A percentile compares a stretch with the other conserved stretches of the same genome.
Conservation (phyloP, 2,797 vertebrate genomes). For the Cossypha heuglini region DNA sequence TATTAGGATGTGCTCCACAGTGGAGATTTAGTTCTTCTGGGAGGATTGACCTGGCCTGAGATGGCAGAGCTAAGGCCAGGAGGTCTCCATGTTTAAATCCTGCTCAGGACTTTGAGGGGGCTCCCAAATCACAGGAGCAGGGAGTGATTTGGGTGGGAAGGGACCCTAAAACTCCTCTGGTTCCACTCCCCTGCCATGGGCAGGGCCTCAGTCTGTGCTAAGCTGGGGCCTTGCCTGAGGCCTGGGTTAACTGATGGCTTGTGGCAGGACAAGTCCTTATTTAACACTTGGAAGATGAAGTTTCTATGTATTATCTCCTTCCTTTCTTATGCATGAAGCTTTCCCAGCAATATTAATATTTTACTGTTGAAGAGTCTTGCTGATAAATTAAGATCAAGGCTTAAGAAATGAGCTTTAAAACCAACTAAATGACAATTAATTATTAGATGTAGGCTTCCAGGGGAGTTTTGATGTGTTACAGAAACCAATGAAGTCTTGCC, state of each 20-base stretch:
- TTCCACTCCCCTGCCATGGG: not conserved
- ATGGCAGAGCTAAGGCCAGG: not conserved
- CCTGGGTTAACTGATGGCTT: not conserved
- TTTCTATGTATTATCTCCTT: not conserved
- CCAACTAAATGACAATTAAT: not conserved
- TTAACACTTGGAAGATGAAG: not conserved
- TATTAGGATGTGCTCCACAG: not conserved
- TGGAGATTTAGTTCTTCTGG: not conserved
- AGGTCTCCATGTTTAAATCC: not conserved
- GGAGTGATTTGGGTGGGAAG: not conserved
- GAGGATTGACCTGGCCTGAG: not conserved
- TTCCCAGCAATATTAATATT: not conserved
- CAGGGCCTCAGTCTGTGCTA: not conserved
- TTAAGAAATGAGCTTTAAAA: not conserved
- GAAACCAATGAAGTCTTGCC: not conserved
- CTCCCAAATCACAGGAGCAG: not conserved
- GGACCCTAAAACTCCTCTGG: not conserved
- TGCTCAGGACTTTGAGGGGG: accelerated
- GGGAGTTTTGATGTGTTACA: not conserved
- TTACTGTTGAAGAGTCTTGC: not conserved
- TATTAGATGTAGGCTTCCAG: not conserved
- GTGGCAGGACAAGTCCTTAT: not conserved
- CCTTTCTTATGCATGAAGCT: not conserved
- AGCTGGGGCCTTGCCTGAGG: not conserved
- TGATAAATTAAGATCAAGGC: not conserved